Percentiles rank a stretch among this genome's conserved stretches.
Evolutionary conservation across 2,113 vertebrate species (phyloP).

Genomic region (Cheilinus undulatus): DNA sequence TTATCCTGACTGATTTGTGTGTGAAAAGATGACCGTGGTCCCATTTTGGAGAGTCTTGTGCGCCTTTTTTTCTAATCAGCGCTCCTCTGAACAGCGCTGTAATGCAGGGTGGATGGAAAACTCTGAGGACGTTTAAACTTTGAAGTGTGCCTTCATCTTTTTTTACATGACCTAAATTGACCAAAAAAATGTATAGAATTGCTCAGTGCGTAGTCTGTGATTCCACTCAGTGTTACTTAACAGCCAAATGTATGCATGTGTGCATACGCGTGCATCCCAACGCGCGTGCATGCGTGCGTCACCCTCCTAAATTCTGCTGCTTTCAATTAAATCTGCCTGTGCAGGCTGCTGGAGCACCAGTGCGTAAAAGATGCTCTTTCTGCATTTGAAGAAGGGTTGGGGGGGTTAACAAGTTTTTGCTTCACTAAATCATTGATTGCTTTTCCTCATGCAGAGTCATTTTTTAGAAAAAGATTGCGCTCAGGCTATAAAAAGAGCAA

Average conservation of each 20-base stretch:
- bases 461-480: not conserved
- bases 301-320: constrained; percentile 15
- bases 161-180: not conserved
- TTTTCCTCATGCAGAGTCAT: not conserved
- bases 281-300: not conserved
- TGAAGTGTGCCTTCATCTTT: constrained; percentile 8
- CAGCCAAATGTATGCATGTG: not conserved
- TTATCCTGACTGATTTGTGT: not conserved
- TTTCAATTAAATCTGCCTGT: constrained; percentile 37
- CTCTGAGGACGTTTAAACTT: constrained; percentile 51
- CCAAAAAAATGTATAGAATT: not conserved
- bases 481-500: not conserved
- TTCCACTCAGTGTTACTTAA: constrained; percentile 24
- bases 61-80: constrained; percentile 1
- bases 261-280: not conserved
- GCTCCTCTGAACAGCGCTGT: constrained; percentile 17
- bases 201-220: not conserved
- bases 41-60: not conserved
- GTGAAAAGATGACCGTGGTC: not conserved
- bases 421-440: constrained; percentile 12
- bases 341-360: constrained; percentile 18
- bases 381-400: constrained; percentile 11
- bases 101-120: not conserved
- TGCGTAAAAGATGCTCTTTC: constrained; percentile 4
- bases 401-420: constrained; percentile 43